Base-by-base conservation (phyloP, 2,113 vertebrate genomes). In the Mesoclemmys tuberculata region DNA sequence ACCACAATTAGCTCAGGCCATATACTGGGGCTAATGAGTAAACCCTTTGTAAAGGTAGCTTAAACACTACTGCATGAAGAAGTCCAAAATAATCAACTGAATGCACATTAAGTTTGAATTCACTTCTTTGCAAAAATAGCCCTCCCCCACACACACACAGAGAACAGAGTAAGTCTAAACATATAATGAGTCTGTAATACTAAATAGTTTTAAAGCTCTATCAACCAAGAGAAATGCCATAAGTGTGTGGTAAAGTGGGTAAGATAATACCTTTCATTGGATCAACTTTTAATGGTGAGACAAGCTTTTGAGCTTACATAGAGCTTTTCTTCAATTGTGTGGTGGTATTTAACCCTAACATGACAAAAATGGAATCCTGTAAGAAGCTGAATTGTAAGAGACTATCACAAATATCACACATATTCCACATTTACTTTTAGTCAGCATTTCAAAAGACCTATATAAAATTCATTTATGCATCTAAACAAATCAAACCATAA, bases 1-100 rank as follows among this genome's bases (percentile, higher is more conserved):
- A 97, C 93, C 86, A 95, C 95, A 98, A 98, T 97, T 97, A 98
- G 94, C 90, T 97, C 95, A 96, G 95, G 91, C 91, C 94, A 96
- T 97, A 97, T 97, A 97, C 97, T 58, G 92, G 92, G 92, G 87
- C 92, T 97, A 98, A 98, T 95, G 93, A 97, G 96, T 94, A 96
- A 96, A 96, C 90, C 90, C 90, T 97, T 97, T 96, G 93, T 97
- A 96, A 92, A 46, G 94, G 84, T 93, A 95, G 71, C 87, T 96
- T 88, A 92, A 96, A 61, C 44, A 75, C 41, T 26, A 14, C 5
- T 2, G 12, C 21, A 75, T 44, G 22, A 44, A 75, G 44, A 75
- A 6, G 5, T 13, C 85, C 56, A 58, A 64, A 85, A 84, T 92
- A 55, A 85, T 10, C 56, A 93, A 94, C 90, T 41, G 2, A 31